phyloP scores from a whole-genome alignment of 2,113 vertebrate species.

The Cynopterus brachyotis region DNA sequence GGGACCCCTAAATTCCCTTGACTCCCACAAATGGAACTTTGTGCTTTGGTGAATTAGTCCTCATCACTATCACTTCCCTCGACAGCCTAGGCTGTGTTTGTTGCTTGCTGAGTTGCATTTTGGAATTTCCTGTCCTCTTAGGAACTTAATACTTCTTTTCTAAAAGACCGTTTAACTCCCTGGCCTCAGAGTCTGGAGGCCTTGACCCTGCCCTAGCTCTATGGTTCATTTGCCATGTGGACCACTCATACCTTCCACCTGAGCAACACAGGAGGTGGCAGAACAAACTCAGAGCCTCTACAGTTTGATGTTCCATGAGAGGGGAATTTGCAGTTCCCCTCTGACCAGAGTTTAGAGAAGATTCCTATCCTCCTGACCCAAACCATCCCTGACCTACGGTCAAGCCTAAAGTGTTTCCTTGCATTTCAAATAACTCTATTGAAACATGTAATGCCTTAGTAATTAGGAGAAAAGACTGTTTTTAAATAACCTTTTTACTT shows the following conservation, averaged over 20 bases:
- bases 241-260: not conserved
- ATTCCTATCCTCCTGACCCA: not conserved
- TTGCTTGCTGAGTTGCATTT: not conserved
- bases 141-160: not conserved
- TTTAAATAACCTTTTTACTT: not conserved
- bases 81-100: accelerated
- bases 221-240: not conserved
- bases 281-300: not conserved
- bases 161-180: not conserved
- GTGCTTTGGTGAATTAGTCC: not conserved
- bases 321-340: accelerated
- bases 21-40: not conserved
- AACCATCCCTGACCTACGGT: not conserved
- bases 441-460: not conserved
- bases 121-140: not conserved
- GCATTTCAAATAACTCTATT: not conserved
- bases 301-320: not conserved
- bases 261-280: accelerated
- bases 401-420: not conserved
- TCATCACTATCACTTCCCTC: not conserved
- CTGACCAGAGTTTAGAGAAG: not conserved
- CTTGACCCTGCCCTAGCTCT: not conserved
- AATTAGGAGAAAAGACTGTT: not conserved
- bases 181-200: not conserved
- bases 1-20: not conserved